Conservation (phyloP, 2,797 vertebrate genomes). For the Numenius phaeopus region DNA sequence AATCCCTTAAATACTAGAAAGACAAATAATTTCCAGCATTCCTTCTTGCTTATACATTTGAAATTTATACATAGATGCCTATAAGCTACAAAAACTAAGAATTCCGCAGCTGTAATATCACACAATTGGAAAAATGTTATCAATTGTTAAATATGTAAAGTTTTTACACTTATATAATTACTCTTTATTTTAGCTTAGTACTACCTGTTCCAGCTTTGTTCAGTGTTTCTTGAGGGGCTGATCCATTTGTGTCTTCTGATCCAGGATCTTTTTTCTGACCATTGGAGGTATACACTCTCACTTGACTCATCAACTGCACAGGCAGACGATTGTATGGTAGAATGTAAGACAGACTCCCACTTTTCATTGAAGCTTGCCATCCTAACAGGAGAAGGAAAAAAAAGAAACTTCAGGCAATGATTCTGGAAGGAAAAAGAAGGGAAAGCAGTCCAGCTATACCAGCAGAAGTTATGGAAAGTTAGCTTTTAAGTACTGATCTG, state of each 20-base stretch:
- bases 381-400: constrained; percentile 72
- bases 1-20: background rate
- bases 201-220: constrained; percentile 70
- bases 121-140: background rate
- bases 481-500: background rate
- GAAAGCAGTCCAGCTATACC: accelerated
- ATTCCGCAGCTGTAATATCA: background rate
- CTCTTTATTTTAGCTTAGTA: background rate
- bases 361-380: constrained; percentile 82
- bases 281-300: constrained; percentile 88
- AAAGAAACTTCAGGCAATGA: background rate
- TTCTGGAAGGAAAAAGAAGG: background rate
- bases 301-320: constrained; percentile 79
- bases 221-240: background rate
- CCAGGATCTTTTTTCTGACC: constrained; percentile 83
- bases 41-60: background rate
- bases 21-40: background rate
- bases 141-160: background rate
- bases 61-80: background rate
- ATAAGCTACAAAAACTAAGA: background rate
- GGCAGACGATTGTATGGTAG: constrained; percentile 79
- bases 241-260: constrained; percentile 39
- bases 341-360: constrained; percentile 78
- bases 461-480: background rate
- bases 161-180: background rate